A percentile compares a stretch with the other conserved stretches of the same genome.
phyloP scores from a whole-genome alignment of 2,797 vertebrate genomes.

The Antennarius maculatus region DNA sequence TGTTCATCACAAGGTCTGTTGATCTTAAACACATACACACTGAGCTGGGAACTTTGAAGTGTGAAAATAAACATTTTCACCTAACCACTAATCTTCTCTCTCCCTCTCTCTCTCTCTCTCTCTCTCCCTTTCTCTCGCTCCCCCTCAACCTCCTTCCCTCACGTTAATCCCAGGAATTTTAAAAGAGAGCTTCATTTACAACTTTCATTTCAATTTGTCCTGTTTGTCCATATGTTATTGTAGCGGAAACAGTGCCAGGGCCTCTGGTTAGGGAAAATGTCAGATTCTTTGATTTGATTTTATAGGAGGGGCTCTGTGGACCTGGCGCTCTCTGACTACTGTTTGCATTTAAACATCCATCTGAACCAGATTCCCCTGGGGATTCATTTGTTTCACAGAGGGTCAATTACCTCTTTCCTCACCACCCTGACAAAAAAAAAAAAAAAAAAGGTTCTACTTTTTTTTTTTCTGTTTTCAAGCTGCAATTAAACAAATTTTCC shows the following conservation, averaged over 20 bases:
- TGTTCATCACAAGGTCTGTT: slow-evolving; percentile 80
- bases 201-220: slow-evolving; percentile 82
- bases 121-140: slow-evolving; percentile 32
- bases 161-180: slow-evolving; percentile 49
- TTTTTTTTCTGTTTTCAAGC: slow-evolving; percentile 57
- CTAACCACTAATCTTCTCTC: slow-evolving; percentile 71
- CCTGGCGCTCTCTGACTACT: slow-evolving; percentile 82
- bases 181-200: slow-evolving; percentile 76
- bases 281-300: slow-evolving; percentile 93
- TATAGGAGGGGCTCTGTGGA: slow-evolving; percentile 80
- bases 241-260: slow-evolving; percentile 81
- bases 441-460: slow-evolving; percentile 48
- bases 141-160: slow-evolving; percentile 35
- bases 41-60: slow-evolving; percentile 74
- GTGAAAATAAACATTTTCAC: slow-evolving; percentile 83
- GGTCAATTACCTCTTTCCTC: slow-evolving; percentile 90
- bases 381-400: slow-evolving; percentile 93
- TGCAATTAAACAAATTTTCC: slow-evolving; percentile 96
- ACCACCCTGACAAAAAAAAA: slow-evolving; percentile 24
- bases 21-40: slow-evolving; percentile 77
- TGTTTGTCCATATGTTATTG: slow-evolving; percentile 79
- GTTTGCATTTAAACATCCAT: slow-evolving; percentile 97
- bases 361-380: slow-evolving; percentile 89
- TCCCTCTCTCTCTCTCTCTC: slow-evolving; percentile 29
- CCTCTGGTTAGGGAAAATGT: slow-evolving; percentile 92